Base-by-base conservation (phyloP, 2,888 invertebrate genomes). In the Sarcophaga subvicina region DNA sequence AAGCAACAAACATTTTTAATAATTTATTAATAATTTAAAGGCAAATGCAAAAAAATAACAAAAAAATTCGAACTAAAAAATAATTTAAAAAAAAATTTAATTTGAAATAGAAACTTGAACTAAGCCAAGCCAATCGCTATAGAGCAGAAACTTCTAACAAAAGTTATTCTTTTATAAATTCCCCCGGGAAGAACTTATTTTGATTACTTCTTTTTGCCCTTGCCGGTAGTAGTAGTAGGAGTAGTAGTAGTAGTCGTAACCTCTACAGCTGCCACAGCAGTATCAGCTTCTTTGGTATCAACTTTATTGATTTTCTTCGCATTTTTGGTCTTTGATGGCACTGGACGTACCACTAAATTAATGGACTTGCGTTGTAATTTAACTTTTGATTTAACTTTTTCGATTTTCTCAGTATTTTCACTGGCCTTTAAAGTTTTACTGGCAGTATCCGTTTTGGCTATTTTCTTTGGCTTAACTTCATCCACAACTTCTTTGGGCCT, bases 371-470 rank as follows among this genome's bases (percentile, higher is more conserved):
- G 79, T 1, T 45, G 20, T 25, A 47, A 2, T 25, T 82, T 69
- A 69, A 11, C 85, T 72, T 85, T 81, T 1, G 62, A 4, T 67
- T 87, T 87, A 11, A 17, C 3, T 54, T 78, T 79, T n/a, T 49
- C 80, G n/a, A 10, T 75, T 17, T 63, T 60, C 27, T 49, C 64
- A 0, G n/a, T 8, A 3, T 54, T 12, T 25, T 54, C 11, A 20
- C 25, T 17, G 22, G 22, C 12, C 20, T 14, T 79, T 66, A 27
- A 49, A 8, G 6, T 8, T 25, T 72, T 25, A 4, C 1, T 59
- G 69, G 5, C 73, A 14, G 77, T 73, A 25, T 73, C 22, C 14
- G 25, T n/a, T 66, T 80, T 86, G 11, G 62, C 3, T 22, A 49
- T 73, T 22, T 79, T 83, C 6, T 45, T 20, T 47, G 79, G 10